Percentiles rank a stretch among this genome's conserved stretches.
phyloP scores from a whole-genome alignment of 2,888 invertebrate species.

The Acleris holmiana region DNA sequence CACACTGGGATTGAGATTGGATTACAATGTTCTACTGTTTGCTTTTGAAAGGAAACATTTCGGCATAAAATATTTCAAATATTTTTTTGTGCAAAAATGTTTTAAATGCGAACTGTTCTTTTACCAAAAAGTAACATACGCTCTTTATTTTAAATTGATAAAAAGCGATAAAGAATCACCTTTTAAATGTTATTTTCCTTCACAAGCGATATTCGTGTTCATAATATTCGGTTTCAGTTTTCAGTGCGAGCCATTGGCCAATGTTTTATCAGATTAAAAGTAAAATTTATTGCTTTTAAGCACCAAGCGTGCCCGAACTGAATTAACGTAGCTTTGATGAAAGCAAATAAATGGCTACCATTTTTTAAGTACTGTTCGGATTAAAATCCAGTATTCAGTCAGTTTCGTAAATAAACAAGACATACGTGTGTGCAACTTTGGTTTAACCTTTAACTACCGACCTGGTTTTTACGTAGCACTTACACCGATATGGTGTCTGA shows the following conservation, averaged over 20 bases:
- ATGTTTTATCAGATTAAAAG: conserved; percentile 45
- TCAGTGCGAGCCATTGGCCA: conserved; percentile 43
- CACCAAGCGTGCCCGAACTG: conserved; percentile 36
- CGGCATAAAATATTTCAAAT: too few species aligned
- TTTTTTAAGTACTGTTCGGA: conserved; percentile 10
- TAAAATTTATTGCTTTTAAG: conserved; percentile 45
- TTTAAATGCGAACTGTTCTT: too few species aligned
- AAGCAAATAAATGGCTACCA: conserved; percentile 20
- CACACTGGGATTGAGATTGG: too few species aligned
- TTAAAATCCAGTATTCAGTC: not conserved
- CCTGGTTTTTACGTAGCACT: too few species aligned
- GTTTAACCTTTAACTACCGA: too few species aligned
- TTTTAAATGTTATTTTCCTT: conserved; percentile 19
- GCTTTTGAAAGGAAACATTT: too few species aligned
- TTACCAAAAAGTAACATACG: not conserved
- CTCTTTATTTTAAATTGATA: not conserved
- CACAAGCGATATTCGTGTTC: conserved; percentile 17
- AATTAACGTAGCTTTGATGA: conserved; percentile 31
- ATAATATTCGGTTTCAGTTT: conserved; percentile 37
- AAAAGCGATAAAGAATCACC: conserved; percentile 7
- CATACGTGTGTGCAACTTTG: not conserved
- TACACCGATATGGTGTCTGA: too few species aligned
- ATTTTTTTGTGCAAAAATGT: too few species aligned
- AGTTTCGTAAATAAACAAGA: not conserved
- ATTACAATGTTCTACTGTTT: too few species aligned